Conservation (phyloP, 2,888 invertebrate species). For the Andrena chrysosceles region DNA sequence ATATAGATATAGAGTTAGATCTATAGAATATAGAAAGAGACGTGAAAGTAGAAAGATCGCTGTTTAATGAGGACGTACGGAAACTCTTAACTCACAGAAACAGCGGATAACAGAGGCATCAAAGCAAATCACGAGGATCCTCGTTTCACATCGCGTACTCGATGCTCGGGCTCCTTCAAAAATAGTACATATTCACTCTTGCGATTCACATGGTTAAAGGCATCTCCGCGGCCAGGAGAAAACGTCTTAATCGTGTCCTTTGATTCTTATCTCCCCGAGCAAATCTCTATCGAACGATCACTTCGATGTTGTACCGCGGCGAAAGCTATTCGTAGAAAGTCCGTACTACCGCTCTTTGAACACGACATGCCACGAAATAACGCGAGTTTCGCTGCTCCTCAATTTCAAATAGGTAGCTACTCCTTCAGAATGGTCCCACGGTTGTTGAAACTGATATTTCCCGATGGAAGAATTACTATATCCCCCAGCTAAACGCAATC, state of each 20-base stretch:
- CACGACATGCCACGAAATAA: conserved; percentile 32
- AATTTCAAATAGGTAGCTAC: conserved; percentile 11
- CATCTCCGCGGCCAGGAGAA: neutral
- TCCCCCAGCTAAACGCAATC: conserved; percentile 26
- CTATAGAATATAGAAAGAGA: too few relatives aligned
- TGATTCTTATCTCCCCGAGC: conserved; percentile 13
- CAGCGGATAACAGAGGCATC: neutral
- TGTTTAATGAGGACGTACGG: too few relatives aligned
- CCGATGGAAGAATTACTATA: conserved; percentile 17
- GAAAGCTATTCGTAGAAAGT: conserved; percentile 34
- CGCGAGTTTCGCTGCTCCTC: conserved; percentile 25
- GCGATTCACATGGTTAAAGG: neutral
- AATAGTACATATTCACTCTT: neutral
- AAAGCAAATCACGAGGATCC: neutral
- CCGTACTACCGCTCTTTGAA: conserved; percentile 5
- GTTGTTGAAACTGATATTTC: conserved; percentile 34
- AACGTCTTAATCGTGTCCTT: conserved; percentile 40
- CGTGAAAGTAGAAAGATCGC: too few relatives aligned
- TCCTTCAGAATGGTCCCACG: conserved; percentile 21
- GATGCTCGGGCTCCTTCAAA: conserved; percentile 1
- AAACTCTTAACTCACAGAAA: too few relatives aligned
- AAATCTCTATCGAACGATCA: conserved; percentile 40
- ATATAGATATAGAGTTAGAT: too few relatives aligned
- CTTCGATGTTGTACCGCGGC: neutral
- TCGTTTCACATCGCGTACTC: conserved; percentile 22